Evolutionary conservation across 2,113 vertebrate genomes (phyloP), one percentile per base, ranked within the genome.

Genomic region (Mustela nigripes): DNA sequence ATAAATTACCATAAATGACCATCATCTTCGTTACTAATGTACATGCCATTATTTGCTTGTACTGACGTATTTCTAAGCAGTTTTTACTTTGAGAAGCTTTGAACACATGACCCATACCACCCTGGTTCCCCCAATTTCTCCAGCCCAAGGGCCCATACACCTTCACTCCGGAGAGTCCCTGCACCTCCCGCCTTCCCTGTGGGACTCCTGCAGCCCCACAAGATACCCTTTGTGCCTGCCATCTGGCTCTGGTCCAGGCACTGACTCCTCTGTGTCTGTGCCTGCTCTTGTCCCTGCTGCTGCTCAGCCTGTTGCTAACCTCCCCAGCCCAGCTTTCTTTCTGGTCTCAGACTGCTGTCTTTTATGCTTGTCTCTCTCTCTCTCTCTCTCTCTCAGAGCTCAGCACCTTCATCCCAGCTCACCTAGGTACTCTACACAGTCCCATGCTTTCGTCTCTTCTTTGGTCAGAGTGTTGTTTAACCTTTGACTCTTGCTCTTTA

Each of bases 81-180:
- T 67, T 80, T 39, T 89, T 83, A 62, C 71, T 84, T 90, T 81
- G 94, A 84, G 79, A 74, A 60, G 16, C 60, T 95, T 93, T 88
- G n/a, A 71, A 80, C 45, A 33, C 4, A 1, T 76, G 62, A 8
- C 33, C 45, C 10, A 26, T 0, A n/a, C 63, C 15, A 36, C 53
- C 36, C 56, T 96, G 76, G 24, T 36, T 85, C 60, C 21, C 65
- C n/a, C 21, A 14, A 3, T 58, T 67, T 48, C 28, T 6, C 0
- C 2, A 19, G 22, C 83, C 50, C 1, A 3, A 50, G 45, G 33
- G 3, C 39, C 11, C 24, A n/a, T 28, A 10, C 1, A 33, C 26
- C 67, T 56, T 91, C 19, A 15, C 14, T 63, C 15, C 5, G 26
- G 58, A 33, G 65, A 21, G 16, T 5, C 18, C 2, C 36, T 7